These are phyloP conservation scores for Oenanthe oenanthe DNA, from an alignment of 2,113 vertebrate species.

Conservation along the genomic window DNA sequence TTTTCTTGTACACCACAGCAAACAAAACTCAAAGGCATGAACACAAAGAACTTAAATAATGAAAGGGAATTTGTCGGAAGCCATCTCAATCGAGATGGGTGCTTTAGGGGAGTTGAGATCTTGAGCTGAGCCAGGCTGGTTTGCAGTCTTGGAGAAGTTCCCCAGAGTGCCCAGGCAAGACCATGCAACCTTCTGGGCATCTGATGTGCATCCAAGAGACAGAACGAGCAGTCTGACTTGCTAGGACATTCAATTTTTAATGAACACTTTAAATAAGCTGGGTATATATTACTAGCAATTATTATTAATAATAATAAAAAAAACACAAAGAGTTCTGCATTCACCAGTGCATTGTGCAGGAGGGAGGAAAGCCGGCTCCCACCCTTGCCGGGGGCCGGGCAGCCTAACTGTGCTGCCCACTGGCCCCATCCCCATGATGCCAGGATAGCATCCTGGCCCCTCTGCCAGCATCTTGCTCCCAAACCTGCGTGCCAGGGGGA, in stretches of 20 bases:
- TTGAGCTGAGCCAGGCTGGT: not conserved
- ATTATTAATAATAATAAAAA: conserved; percentile 29
- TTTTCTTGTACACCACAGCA: not conserved
- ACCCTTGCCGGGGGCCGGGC: not conserved
- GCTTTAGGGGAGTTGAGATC: rapidly evolving
- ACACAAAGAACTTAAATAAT: not conserved
- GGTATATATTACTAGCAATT: conserved; percentile 67
- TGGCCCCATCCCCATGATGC: not conserved
- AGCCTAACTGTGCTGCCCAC: not conserved
- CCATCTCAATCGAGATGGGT: rapidly evolving
- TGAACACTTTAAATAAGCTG: conserved; percentile 69
- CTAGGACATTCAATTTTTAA: conserved; percentile 23
- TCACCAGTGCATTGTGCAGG: conserved; percentile 27
- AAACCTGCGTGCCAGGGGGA: not conserved
- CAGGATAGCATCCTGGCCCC: not conserved
- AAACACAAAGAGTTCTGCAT: conserved; percentile 46
- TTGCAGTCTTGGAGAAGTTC: not conserved
- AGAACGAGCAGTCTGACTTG: rapidly evolving
- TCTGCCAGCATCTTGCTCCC: not conserved
- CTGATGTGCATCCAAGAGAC: rapidly evolving
- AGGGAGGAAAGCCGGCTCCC: conserved; percentile 36
- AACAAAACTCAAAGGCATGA: rapidly evolving
- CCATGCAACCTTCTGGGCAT: rapidly evolving
- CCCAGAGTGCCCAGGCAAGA: not conserved
- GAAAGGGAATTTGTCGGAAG: not conserved